Conservation (phyloP, 2,888 invertebrate genomes). For the Apoderus coryli region DNA sequence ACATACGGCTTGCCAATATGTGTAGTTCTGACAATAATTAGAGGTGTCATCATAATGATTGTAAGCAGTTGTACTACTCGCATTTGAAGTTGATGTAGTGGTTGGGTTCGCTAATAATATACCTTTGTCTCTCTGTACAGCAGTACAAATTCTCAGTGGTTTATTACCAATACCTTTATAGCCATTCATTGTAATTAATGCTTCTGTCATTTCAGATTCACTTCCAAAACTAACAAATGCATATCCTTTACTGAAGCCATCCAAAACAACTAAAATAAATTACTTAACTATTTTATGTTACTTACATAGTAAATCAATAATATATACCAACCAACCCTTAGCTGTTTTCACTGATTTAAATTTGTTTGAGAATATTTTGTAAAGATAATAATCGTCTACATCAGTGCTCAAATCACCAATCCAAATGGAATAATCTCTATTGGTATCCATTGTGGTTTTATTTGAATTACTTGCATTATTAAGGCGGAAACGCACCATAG, state of each 20-base stretch:
- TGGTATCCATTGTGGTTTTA: conserved; percentile 52
- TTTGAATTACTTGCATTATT: conserved; percentile 76
- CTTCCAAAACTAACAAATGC: conserved; percentile 91
- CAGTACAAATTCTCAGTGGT: conserved; percentile 82
- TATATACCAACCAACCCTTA: conserved; percentile 72
- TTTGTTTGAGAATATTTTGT: conserved; percentile 79
- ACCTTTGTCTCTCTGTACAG: conserved; percentile 73
- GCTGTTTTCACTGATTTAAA: conserved; percentile 89
- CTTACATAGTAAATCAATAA: background rate
- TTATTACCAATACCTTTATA: conserved; percentile 78
- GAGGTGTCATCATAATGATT: conserved; percentile 71
- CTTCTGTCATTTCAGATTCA: conserved; percentile 87
- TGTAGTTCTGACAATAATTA: conserved; percentile 78
- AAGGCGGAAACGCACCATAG: conserved; percentile 68
- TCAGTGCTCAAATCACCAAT: conserved; percentile 88
- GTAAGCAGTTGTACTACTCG: conserved; percentile 38
- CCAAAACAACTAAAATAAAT: conserved; percentile 61
- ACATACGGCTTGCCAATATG: conserved; percentile 47
- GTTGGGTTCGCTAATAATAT: conserved; percentile 21
- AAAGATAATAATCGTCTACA: conserved; percentile 88
- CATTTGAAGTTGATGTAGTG: background rate
- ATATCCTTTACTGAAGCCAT: conserved; percentile 89
- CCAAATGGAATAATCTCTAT: conserved; percentile 88
- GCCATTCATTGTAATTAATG: conserved; percentile 86
- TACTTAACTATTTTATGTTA: conserved; percentile 7